A percentile compares a stretch with the other conserved stretches of the same genome.
Evolutionary conservation across 2,888 invertebrate genomes (phyloP).

Genomic region (Oscheius myriophilus): DNA sequence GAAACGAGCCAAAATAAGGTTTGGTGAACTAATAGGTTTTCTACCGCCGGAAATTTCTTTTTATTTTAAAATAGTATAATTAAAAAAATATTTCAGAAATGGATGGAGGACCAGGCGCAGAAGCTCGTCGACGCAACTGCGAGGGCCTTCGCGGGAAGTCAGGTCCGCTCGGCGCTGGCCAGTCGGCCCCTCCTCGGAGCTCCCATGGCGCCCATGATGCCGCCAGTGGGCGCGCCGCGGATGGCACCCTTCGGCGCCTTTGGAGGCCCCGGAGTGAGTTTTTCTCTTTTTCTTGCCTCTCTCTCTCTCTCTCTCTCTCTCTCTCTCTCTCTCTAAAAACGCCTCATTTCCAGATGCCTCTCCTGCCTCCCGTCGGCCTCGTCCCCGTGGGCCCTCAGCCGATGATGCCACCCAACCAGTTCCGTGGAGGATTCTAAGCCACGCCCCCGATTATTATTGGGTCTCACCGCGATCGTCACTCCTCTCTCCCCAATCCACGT

Average conservation of each 20-base stretch:
- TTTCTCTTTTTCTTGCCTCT: neutral
- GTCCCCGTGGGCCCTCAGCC: constrained; percentile 27
- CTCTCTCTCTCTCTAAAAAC: neutral
- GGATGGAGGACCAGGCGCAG: constrained; percentile 99
- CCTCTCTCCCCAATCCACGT: neutral
- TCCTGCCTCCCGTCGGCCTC: constrained; percentile 18
- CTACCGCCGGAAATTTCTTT: too few species aligned
- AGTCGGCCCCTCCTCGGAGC: constrained; percentile 39
- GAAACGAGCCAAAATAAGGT: too few species aligned
- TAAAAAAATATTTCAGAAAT: constrained; percentile 81
- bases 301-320: too few species aligned
- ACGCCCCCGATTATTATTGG: neutral
- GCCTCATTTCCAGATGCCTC: constrained; percentile 9
- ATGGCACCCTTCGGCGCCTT: constrained; percentile 32
- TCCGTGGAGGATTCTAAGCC: constrained; percentile 26
- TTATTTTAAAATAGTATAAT: too few species aligned
- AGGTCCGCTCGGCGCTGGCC: constrained; percentile 21
- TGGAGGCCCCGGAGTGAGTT: constrained; percentile 42
- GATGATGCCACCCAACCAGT: constrained; percentile 29
- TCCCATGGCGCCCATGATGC: constrained; percentile 34
- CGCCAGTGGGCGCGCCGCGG: neutral
- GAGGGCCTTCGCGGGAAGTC: constrained; percentile 53
- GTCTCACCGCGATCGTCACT: neutral
- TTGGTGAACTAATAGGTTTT: too few species aligned
- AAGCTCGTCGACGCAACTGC: constrained; percentile 85